Base-by-base conservation (phyloP, 1,140 invertebrate genomes). In the Aethina tumida region DNA sequence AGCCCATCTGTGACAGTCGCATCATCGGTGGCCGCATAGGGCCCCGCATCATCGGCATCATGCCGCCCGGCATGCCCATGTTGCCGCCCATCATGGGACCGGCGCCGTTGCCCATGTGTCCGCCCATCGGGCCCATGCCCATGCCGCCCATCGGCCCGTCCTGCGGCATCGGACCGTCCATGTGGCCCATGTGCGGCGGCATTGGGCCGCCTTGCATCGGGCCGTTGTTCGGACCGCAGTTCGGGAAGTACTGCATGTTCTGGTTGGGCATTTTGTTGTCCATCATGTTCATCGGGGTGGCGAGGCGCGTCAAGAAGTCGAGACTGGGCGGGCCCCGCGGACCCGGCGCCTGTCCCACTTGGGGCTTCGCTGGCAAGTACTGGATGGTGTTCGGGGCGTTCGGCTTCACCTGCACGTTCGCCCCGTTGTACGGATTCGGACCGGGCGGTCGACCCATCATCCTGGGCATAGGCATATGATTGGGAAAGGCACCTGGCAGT, bases 331-430 rank as follows among this genome's bases (percentile, higher is more conserved):
- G 85, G n/a, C 81, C 80, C 33, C 84, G 70, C 5, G 77, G 70
- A 32, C 70, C 69, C 46, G 70, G 62, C 47, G 75, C 69, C 20
- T 77, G 67, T 20, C 69, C 66, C 46, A 80, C 71, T 53, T 87
- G 86, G 7, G 86, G 80, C 64, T 88, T 73, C 21, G 90, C 88
- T 15, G 93, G 93, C 57, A 97, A 76, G 70, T 97, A 97, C 67
- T 97, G 93, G 55, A 97, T 97, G 8, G 93, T 97, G 62, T 97
- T 97, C 0, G 93, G 93, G 2, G 92, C 92, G 65, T 84, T 94
- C 1, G 92, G 84, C 67, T 96, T 96, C 15, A 97, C 92, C 67
- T 90, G 85, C 25, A 91, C 81, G 60, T 86, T 91, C 2, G 85
- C 81, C 25, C 84, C 81, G 58, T 83, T 82, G 58, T 81, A 84